Base-by-base conservation (phyloP, 2,113 vertebrate genomes). In the Corapipo altera region DNA sequence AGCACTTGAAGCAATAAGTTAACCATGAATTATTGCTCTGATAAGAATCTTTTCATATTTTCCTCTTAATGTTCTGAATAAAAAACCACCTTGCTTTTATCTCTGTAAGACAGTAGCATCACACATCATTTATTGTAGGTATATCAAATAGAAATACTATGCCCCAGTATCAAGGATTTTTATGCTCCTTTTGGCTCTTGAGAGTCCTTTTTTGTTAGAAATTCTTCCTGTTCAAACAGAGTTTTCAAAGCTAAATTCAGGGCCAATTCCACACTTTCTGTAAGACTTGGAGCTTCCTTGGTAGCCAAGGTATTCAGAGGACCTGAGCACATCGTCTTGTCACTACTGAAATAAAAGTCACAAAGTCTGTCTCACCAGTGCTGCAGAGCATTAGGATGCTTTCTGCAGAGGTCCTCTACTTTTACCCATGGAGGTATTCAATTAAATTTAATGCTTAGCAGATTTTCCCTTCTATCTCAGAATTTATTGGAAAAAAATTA, bases 1-100 rank as follows among this genome's bases (percentile, higher is more conserved):
- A 95, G 52, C 76, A 94, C 77, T 95, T 93, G 89, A 95, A 94
- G 91, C 54, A 86, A 14, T 91, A 96, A 94, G 74, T 93, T 96
- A 96, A 85, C 57, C 28, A 86, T 84, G 92, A 96, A 85, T 92
- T 96, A 94, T 82, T 85, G 44, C 57, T 92, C 51, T 81, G 74
- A 65, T 86, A 91, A 83, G 49, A 91, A 81, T 85, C 1, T 85
- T 88, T 94, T 71, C 74, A 24, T 93, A 90, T 95, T 91, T 96
- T 88, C 32, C 28, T 96, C 17, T 86, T 73, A 75, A 75, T 73
- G 37, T 84, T 49, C 80, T 23, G 32, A 79, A 91, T 79, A 78
- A 94, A 95, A 94, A 93, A 69, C 75, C 59, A 91, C 37, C 89
- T 88, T 94, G 37, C 52, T 59, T 89, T 89, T 93, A 59, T 88